Evolutionary conservation across 37 sponge, comb jelly and placozoan genomes (phyloP), one percentile per base, ranked within the genome.

Genomic region (Corticium candelabrum): DNA sequence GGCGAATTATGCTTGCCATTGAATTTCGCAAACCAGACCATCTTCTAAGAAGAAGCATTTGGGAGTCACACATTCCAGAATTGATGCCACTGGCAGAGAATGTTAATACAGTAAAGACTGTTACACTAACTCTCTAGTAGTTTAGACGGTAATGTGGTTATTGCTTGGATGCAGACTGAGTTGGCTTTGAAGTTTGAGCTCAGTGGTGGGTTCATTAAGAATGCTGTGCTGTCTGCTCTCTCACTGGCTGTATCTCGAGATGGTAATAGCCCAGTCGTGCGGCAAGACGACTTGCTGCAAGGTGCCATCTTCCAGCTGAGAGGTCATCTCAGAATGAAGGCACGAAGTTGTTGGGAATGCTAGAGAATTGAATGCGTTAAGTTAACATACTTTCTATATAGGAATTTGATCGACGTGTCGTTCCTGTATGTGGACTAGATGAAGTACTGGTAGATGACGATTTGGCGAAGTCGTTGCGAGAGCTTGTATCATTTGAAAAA

Each of bases 1-100:
- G 91, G 0, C 74, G 91, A 3, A 87, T 90, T 29, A 90, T 87
- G 87, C 77, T 90, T 57, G 87, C 91, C 31, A 82, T 91, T 37
- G 92, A 91, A 85, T 91, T 91, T 82, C 86, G 81, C 31, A 86
- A 91, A 50, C 92, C 92, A 40, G 92, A 91, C 79, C 92, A 91
- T 77, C 41, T 91, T 7, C 86, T 91, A 32, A 50, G 92, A 29
- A 90, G 84, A 76, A 74, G 82, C 62, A 90, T 90, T 29, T 90
- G 91, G 91, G 83, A 84, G 78, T 85, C 87, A 3, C 91, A 90
- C 75, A 82, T 90, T 21, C 91, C 91, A 1, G 69, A 78, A 34
- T 15, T 36, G 62, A 87, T 90, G 91, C 84, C 81, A 75, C 69
- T 87, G 38, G 85, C 87, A 35, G 85, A 87, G 32, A 86, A 88